Percentiles rank a stretch among this genome's conserved stretches.
Conservation (phyloP, 2,113 vertebrate genomes). For the Protomyctophum bolini region DNA sequence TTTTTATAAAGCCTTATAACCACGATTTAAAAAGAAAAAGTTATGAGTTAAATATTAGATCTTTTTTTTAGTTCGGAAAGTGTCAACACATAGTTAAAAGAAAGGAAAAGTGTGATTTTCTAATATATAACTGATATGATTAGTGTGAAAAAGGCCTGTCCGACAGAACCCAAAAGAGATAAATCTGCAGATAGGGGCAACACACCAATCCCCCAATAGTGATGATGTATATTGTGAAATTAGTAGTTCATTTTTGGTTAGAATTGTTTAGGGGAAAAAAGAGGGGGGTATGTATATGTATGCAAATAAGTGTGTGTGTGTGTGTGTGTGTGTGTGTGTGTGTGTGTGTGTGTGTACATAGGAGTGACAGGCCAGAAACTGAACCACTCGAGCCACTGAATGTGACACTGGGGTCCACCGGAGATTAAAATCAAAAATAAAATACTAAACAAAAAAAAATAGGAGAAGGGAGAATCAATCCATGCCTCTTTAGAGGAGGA, state of each 20-base stretch:
- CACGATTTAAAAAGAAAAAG: constrained; percentile 76
- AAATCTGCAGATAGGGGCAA: constrained; percentile 66
- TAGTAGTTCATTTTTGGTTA: constrained; percentile 77
- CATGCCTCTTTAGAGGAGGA: constrained; percentile 61
- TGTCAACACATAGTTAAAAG: constrained; percentile 60
- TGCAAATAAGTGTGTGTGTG: no score
- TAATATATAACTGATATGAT: constrained; percentile 85
- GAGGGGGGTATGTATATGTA: no score
- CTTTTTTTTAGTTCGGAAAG: constrained; percentile 65
- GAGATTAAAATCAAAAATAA: constrained; percentile 30
- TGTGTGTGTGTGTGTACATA: constrained; percentile 20
- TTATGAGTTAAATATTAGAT: constrained; percentile 70
- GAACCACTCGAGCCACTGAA: constrained; percentile 54
- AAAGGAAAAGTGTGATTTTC: constrained; percentile 71
- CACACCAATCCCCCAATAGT: constrained; percentile 75
- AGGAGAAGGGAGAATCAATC: constrained; percentile 37
- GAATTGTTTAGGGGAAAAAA: constrained; percentile 59
- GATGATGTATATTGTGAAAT: constrained; percentile 70
- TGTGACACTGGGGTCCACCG: constrained; percentile 28
- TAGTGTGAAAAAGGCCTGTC: constrained; percentile 86
- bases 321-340: no score
- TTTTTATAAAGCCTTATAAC: constrained; percentile 84
- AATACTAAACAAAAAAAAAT: constrained; percentile 4
- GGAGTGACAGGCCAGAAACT: constrained; percentile 50
- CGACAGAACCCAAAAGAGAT: constrained; percentile 81